Conservation (phyloP, 92 coral and sea anemone genomes). For the Montipora capitata region DNA sequence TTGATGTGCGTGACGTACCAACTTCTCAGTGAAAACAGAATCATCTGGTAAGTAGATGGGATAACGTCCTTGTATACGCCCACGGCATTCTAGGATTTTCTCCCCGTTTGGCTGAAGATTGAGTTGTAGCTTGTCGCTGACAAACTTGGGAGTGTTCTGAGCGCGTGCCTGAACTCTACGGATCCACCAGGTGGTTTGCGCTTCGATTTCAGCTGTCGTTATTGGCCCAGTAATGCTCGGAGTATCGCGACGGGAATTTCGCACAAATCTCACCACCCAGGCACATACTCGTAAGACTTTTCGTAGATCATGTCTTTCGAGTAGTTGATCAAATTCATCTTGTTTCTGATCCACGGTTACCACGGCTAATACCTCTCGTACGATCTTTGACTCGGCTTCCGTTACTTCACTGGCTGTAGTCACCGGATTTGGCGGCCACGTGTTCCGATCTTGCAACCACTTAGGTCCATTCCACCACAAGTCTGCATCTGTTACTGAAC, state of each 20-base stretch:
- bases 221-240: constrained; percentile 31
- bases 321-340: constrained; percentile 27
- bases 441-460: constrained; percentile 25
- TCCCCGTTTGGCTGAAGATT: constrained; percentile 63
- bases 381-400: constrained; percentile 13
- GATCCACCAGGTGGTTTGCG: constrained; percentile 41
- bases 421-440: constrained; percentile 41
- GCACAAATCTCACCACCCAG: constrained; percentile 44
- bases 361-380: constrained; percentile 39
- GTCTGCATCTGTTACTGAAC: constrained; percentile 18
- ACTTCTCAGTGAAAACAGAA: constrained; percentile 49
- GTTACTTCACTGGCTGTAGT: constrained; percentile 30
- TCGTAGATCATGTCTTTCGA: constrained; percentile 30
- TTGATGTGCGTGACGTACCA: constrained; percentile 46
- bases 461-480: constrained; percentile 58
- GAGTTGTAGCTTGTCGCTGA: constrained; percentile 44
- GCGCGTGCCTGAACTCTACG: constrained; percentile 30
- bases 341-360: neutral
- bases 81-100: constrained; percentile 66
- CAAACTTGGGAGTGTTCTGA: constrained; percentile 4
- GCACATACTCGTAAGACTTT: constrained; percentile 43
- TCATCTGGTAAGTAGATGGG: constrained; percentile 63
- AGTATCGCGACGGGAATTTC: constrained; percentile 15
- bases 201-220: constrained; percentile 33
- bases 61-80: constrained; percentile 60